phyloP scores from a whole-genome alignment of 2,888 invertebrate species.

The Spilarctia lutea region DNA sequence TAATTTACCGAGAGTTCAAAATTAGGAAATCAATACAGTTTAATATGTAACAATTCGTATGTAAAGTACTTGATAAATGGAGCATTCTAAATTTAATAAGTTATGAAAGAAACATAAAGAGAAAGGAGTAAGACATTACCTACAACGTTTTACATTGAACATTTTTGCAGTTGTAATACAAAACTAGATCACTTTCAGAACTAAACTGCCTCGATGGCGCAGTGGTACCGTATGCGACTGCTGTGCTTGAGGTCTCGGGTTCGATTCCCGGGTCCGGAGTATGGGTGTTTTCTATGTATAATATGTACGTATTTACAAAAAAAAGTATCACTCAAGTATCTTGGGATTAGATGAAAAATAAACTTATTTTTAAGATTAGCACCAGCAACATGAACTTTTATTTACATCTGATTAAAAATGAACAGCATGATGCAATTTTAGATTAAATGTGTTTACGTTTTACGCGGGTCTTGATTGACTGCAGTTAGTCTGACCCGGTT shows the following conservation, averaged over 20 bases:
- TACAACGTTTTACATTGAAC: neutral
- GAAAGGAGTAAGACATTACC: neutral
- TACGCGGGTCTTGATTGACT: conserved; percentile 70
- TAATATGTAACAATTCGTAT: conserved; percentile 5
- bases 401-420: conserved; percentile 10
- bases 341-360: too few species aligned
- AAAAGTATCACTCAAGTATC: too few species aligned
- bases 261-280: too few species aligned
- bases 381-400: neutral
- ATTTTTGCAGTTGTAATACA: neutral
- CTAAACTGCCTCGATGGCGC: too few species aligned
- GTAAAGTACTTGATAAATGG: neutral
- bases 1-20: conserved; percentile 34
- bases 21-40: conserved; percentile 18
- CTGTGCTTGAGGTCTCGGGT: too few species aligned
- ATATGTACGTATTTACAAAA: too few species aligned
- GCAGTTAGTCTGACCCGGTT: conserved; percentile 69
- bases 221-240: too few species aligned
- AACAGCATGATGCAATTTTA: conserved; percentile 27
- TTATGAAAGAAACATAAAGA: neutral
- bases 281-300: too few species aligned
- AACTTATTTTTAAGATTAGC: neutral
- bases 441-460: conserved; percentile 68
- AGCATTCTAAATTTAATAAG: neutral
- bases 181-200: neutral